Evolutionary conservation across 2,113 vertebrate genomes (phyloP), one percentile per base, ranked within the genome.

Genomic region (Neogale vison): DNA sequence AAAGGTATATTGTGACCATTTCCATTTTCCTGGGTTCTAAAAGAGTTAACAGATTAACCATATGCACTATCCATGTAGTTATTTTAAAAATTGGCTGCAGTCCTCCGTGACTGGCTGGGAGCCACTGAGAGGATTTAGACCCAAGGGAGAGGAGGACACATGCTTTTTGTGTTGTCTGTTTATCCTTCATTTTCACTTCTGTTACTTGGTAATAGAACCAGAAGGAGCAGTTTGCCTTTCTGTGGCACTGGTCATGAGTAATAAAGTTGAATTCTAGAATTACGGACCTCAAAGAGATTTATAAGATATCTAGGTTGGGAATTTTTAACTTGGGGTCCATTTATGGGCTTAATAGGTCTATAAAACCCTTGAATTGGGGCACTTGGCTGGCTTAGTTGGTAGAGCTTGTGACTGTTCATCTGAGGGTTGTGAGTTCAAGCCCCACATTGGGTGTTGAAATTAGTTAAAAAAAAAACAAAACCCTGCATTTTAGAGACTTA

Each of bases 211-310:
- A 82, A 82, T 97, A 79, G 77, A 92, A 81, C 45, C 63, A 92
- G 71, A 97, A 85, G 90, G 94, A 95, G 90, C 15, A 93, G 39
- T 76, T 26, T 96, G 82, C 20, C 26, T 86, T 97, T 97, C 77
- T 93, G 36, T 95, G n/a, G 45, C 72, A 83, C 39, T 97, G 88
- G 47, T 86, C 67, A 94, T 89, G n/a, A 86, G 29, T 94, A 86
- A 96, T n/a, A 92, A 45, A 95, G 29, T 7, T 94, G 21, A 97
- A 91, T 95, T 96, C 65, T 93, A 85, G 10, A 84, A 84, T 90
- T 96, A 91, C 79, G 91, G 52, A 82, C 31, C 17, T 77, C 45
- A 85, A 42, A 85, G 52, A 88, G 55, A 86, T 77, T 91, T 90
- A 47, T 26, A n/a, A 93, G 86, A 84, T 84, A 74, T 88, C 42